Conservation (phyloP, 2,888 invertebrate species). For the Dinocampus coccinellae region DNA sequence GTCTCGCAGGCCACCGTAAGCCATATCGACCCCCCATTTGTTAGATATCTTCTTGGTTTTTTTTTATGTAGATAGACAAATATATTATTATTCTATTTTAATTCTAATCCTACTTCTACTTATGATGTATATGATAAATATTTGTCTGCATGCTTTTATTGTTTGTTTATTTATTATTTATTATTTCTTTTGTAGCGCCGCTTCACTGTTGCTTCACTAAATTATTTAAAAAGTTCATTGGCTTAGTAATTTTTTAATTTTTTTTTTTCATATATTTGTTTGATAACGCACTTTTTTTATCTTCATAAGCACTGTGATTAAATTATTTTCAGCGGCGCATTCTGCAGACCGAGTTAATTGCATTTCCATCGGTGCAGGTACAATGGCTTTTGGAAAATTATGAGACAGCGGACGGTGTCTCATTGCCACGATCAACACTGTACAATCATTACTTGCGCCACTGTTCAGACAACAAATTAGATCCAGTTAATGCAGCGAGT, state of each 20-base stretch:
- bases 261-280: conserved; percentile 26
- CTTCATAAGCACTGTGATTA: conserved; percentile 5
- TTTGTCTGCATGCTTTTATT: background rate
- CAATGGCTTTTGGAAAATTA: conserved; percentile 98
- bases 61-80: conserved; percentile 26
- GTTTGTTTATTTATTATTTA: background rate
- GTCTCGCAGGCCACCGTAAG: conserved; percentile 91
- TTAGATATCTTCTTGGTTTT: conserved; percentile 60
- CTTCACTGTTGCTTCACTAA: background rate
- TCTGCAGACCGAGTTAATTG: conserved; percentile 18
- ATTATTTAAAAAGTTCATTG: no score
- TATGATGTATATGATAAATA: no score
- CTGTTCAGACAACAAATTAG: conserved; percentile 92
- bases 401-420: conserved; percentile 96
- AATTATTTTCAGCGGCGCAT: conserved; percentile 1
- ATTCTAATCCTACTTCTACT: no score
- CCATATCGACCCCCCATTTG: conserved; percentile 65
- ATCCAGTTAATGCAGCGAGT: conserved; percentile 99
- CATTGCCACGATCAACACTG: conserved; percentile 92
- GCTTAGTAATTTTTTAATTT: no score
- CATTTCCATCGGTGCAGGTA: conserved; percentile 71
- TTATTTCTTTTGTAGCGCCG: background rate
- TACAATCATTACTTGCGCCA: conserved; percentile 98
- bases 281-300: background rate
- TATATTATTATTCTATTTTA: no score